Evolutionary conservation across 2,888 invertebrate species (phyloP), one percentile per base, ranked within the genome.

Genomic region (Harpalus rubripes): DNA sequence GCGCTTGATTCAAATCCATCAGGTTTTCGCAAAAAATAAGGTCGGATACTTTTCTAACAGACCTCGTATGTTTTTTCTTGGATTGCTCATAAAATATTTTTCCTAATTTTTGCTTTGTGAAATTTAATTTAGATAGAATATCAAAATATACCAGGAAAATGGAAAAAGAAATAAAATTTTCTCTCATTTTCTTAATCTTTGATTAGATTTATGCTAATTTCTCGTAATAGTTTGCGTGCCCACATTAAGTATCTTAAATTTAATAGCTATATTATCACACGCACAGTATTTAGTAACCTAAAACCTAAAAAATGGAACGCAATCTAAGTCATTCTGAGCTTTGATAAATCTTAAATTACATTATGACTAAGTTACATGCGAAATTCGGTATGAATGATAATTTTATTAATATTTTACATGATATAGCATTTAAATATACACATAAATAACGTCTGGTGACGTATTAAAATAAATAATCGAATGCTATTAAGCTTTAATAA

Each of bases 401-500:
- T 68, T 68, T 68, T 68, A 32, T 32, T 68, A 68, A 68, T 68
- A 68, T 39, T 68, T 63, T 26, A 68, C 68, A 68, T 15, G 63
- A 68, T 39, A 68, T 68, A 68, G 39, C 15, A 39, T 68, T 65
- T 65, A 22, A 22, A 7, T n/a, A 65, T n/a, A 68, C 15, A 15
- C 1, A 68, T 63, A 63, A 63, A 63, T 63, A 12, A 63, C 22
- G 12, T 18, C 61, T 18, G 22, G 61, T 61, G 61, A 61, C 10
- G 22, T 18, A 61, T 61, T 63, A 22, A 63, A 61, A 82, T 82
- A 72, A 72, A 82, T 82, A 82, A 58, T 82, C 39, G 82, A 82
- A 68, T 56, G 72, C 58, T 82, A 82, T 82, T 82, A 82, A 52
- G 56, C 39, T 72, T 82, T 72, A 82, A 68, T 82, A 82, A 72